Base-by-base conservation (phyloP, 2,888 invertebrate species). In the Melinopterus prodromus region DNA sequence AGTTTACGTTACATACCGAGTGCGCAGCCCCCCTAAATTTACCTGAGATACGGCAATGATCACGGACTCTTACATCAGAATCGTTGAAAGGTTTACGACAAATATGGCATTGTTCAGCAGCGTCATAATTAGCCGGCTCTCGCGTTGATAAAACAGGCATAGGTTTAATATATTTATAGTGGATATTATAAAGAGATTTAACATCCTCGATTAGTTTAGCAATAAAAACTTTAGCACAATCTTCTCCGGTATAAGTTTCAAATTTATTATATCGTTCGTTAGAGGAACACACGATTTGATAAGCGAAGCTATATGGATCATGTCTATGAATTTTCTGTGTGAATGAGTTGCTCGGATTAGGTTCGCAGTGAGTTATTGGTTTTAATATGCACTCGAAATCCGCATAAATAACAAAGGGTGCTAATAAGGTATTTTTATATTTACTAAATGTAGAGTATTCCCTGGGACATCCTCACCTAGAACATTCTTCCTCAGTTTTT, bases 1-100 rank as follows among this genome's bases (percentile, higher is more conserved):
- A 85, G 78, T 84, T 84, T 74, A 82, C 69, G 70, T 80, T 82
- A 79, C 86, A 86, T n/a, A 78, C 16, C 12, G 83, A 77, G 81
- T 86, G 85, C 36, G 84, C 82, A 26, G 82, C 82, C 36, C 85
- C 85, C 76, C 79, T 81, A 82, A 85, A 84, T 78, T 75, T 72
- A 14, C 86, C 86, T 7, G 79, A 35, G 84, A 69, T 83, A n/a
- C n/a, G 82, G 53, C 79, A 70, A 74, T 82, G 82, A 75, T 82
- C 80, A 15, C 36, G 69, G 3, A 80, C 78, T 79, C 71, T 79
- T 53, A 7, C 5, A 53, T 53, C 12, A 69, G 37, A 69, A 7
- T 14, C 79, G n/a, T 74, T 69, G 12, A 79, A 53, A 53, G 77
- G 37, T 78, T 75, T 75, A 12, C 79, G 35, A 74, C 79, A 79